Percentiles rank a stretch among this genome's conserved stretches.
These are phyloP conservation scores for Keiferia lycopersicella DNA, from an alignment of 2,888 invertebrate species.

Conservation along the genomic window DNA sequence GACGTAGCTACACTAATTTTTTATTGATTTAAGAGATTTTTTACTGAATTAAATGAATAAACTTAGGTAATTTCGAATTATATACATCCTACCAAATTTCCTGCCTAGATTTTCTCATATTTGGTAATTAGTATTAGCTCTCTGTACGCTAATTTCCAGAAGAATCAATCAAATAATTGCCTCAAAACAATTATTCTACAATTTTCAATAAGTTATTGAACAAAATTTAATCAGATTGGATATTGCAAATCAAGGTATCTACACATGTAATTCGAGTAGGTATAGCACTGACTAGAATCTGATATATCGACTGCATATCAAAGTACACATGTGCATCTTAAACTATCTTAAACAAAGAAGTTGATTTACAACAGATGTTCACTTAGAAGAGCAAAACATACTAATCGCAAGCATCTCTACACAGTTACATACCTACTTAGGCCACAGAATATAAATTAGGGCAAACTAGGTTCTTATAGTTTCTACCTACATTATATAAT, in stretches of 20 bases:
- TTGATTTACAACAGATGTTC: not conserved
- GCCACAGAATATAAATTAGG: too few relatives aligned
- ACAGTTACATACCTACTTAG: not conserved
- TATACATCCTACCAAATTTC: too few relatives aligned
- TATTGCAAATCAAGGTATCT: too few relatives aligned
- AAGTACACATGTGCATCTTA: not conserved
- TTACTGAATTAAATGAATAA: too few relatives aligned
- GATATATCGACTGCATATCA: not conserved
- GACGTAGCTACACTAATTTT: constrained; percentile 4
- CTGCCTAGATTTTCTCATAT: too few relatives aligned
- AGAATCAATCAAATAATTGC: too few relatives aligned
- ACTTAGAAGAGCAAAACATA: not conserved
- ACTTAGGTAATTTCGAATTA: too few relatives aligned
- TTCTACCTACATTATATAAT: not conserved
- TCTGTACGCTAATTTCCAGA: too few relatives aligned
- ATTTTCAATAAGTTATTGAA: not conserved
- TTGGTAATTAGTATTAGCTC: too few relatives aligned
- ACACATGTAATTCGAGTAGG: too few relatives aligned
- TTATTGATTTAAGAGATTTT: too few relatives aligned
- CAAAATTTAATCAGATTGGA: too few relatives aligned
- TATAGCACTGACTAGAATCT: not conserved
- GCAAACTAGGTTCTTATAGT: not conserved
- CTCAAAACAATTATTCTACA: not conserved
- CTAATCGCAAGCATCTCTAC: not conserved
- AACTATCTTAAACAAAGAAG: not conserved